A percentile compares a stretch with the other conserved stretches of the same genome.
Conservation (phyloP, 2,888 invertebrate genomes). For the Oxystoma pomonae region DNA sequence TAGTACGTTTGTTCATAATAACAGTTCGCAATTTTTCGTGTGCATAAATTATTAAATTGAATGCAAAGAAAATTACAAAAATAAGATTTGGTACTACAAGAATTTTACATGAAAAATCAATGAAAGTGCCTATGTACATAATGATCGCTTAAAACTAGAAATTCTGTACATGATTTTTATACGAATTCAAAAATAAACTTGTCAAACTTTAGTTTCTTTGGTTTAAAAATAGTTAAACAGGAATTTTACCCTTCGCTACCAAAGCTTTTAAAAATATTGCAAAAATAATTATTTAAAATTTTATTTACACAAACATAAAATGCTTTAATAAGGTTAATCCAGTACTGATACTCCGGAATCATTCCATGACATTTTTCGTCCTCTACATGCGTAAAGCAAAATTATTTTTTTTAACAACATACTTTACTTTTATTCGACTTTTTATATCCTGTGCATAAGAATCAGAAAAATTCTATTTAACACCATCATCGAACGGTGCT, state of each 20-base stretch:
- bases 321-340: no score
- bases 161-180: background rate
- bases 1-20: background rate
- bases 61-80: no score
- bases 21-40: background rate
- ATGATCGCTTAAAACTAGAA: background rate
- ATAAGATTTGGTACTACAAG: background rate
- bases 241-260: background rate
- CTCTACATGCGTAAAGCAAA: no score
- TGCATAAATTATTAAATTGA: background rate
- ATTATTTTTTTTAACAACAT: no score
- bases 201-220: conserved; percentile 38
- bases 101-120: background rate
- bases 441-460: no score
- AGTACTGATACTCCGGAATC: no score
- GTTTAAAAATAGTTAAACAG: conserved; percentile 41
- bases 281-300: no score
- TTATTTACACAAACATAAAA: no score
- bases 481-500: no score
- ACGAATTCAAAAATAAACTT: background rate
- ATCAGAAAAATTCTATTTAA: no score
- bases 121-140: background rate
- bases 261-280: background rate
- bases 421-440: no score
- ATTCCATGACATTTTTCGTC: no score